Percentiles rank a stretch among this genome's conserved stretches.
These are phyloP conservation scores for Cuniculus paca DNA, from an alignment of 2,797 vertebrate species.

Conservation along the genomic window DNA sequence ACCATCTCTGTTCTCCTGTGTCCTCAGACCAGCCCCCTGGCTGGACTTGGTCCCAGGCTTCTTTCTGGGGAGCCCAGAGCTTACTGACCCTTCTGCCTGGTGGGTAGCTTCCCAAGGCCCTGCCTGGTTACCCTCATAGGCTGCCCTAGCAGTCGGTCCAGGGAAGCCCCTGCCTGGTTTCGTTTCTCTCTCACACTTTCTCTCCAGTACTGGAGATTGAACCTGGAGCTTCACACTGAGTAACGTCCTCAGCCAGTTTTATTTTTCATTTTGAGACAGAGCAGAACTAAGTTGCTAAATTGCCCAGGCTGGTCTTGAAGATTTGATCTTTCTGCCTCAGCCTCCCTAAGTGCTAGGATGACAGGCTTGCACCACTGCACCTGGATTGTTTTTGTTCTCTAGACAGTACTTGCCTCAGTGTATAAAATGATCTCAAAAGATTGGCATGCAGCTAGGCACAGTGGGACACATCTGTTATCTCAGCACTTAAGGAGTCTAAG, in stretches of 20 bases:
- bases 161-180: background rate
- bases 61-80: background rate
- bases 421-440: background rate
- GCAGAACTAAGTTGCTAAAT: background rate
- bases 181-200: background rate
- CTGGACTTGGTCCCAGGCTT: background rate
- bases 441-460: background rate
- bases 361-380: background rate
- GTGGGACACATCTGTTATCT: background rate
- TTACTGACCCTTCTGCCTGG: too few species aligned
- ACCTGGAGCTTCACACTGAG: background rate
- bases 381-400: background rate
- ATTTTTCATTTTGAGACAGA: constrained; percentile 25
- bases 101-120: background rate
- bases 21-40: background rate
- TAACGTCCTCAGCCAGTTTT: background rate
- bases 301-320: background rate
- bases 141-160: accelerated
- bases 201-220: background rate
- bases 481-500: background rate
- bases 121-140: background rate
- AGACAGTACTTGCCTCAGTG: accelerated
- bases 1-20: background rate
- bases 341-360: background rate
- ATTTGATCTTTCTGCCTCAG: background rate